Percentiles rank a stretch among this genome's conserved stretches.
Evolutionary conservation across 2,888 invertebrate genomes (phyloP).

Genomic region (Erebia epiphron): DNA sequence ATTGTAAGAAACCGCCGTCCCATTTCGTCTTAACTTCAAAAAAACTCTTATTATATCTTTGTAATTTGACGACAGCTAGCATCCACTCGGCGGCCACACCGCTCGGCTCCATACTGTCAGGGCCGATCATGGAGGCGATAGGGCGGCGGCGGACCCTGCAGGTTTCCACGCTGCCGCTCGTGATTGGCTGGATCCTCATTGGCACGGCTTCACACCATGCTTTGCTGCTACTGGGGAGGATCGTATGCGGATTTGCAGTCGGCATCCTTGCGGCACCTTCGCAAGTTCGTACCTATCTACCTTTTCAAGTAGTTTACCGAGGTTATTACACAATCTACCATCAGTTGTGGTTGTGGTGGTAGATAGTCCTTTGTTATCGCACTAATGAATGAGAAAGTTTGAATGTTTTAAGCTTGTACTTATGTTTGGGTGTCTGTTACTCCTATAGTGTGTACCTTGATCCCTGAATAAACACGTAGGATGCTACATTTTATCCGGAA

Average conservation of each 20-base stretch:
- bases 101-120: conserved; percentile 87
- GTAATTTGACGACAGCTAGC: conserved; percentile 82
- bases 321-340: too few species aligned
- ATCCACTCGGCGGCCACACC: conserved; percentile 91
- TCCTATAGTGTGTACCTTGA: too few species aligned
- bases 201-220: conserved; percentile 82
- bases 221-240: conserved; percentile 84
- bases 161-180: conserved; percentile 85
- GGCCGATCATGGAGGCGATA: conserved; percentile 87
- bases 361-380: too few species aligned
- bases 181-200: conserved; percentile 87
- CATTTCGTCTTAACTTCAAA: background rate
- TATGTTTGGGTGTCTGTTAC: too few species aligned
- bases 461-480: too few species aligned
- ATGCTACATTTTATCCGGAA: too few species aligned
- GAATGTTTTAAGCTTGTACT: too few species aligned
- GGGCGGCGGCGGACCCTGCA: conserved; percentile 87
- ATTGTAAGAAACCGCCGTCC: too few species aligned
- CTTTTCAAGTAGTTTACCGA: too few species aligned
- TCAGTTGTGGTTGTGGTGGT: too few species aligned
- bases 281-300: conserved; percentile 80
- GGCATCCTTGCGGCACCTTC: conserved; percentile 89
- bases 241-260: conserved; percentile 88
- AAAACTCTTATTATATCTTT: background rate
- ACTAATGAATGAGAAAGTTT: too few species aligned